phyloP scores from a whole-genome alignment of 2,888 invertebrate species.

The Pegoplata infirma region DNA sequence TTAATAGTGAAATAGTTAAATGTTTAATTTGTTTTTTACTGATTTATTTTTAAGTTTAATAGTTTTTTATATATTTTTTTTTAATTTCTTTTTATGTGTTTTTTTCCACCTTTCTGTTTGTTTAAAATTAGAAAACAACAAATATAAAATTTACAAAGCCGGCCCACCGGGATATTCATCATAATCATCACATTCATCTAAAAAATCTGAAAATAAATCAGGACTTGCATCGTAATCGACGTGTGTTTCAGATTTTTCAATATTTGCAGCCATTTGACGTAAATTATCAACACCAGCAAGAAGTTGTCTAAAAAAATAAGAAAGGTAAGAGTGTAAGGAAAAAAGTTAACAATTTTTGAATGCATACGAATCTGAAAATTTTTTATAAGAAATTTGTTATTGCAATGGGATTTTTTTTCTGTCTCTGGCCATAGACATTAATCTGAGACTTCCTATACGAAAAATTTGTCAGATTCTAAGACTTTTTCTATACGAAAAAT shows the following conservation, averaged over 20 bases:
- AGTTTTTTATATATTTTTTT: conserved; percentile 54
- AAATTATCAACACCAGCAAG: conserved; percentile 84
- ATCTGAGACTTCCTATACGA: too few relatives aligned
- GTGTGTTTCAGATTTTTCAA: conserved; percentile 80
- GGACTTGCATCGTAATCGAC: conserved; percentile 69
- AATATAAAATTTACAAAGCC: conserved; percentile 68
- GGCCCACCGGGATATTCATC: conserved; percentile 71
- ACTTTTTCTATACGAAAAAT: too few relatives aligned
- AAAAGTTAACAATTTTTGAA: too few relatives aligned
- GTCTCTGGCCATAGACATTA: too few relatives aligned
- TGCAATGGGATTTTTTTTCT: too few relatives aligned
- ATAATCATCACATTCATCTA: conserved; percentile 71
- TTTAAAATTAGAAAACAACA: conserved; percentile 49
- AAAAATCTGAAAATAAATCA: conserved; percentile 72
- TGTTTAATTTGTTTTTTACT: conserved; percentile 6
- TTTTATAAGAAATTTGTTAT: neutral
- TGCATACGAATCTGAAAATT: neutral
- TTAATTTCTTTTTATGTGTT: conserved; percentile 35
- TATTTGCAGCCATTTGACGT: conserved; percentile 82
- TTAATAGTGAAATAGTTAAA: conserved; percentile 55
- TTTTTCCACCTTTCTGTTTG: conserved; percentile 42
- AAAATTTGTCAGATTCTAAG: too few relatives aligned
- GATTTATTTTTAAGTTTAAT: conserved; percentile 30
- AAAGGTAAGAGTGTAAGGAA: too few relatives aligned
- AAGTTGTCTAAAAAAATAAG: conserved; percentile 79